A percentile compares a stretch with the other conserved stretches of the same genome.
phyloP scores from a whole-genome alignment of 2,888 invertebrate genomes.

The Temnothorax ravouxi region DNA sequence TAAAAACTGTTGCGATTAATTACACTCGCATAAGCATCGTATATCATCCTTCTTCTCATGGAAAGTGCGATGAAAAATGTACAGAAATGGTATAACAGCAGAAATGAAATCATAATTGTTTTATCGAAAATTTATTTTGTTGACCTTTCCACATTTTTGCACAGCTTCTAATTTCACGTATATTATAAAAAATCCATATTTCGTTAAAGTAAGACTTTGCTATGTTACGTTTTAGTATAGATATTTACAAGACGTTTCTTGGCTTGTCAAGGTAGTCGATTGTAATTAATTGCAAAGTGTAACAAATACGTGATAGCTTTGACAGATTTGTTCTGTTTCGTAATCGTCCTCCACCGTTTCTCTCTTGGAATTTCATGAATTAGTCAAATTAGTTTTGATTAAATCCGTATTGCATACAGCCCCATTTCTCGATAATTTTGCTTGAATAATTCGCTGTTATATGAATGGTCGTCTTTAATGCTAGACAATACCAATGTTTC shows the following conservation, averaged over 20 bases:
- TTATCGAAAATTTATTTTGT: background rate
- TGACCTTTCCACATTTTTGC: background rate
- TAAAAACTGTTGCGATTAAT: conserved; percentile 26
- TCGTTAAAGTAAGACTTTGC: background rate
- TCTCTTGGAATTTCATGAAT: conserved; percentile 15
- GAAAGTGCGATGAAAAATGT: background rate
- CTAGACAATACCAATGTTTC: background rate
- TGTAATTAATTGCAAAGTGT: conserved; percentile 18
- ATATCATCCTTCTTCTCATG: background rate
- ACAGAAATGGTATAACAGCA: background rate
- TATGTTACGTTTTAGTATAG: background rate
- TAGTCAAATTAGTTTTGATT: conserved; percentile 50
- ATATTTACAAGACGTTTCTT: background rate
- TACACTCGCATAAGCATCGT: background rate
- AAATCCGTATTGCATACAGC: conserved; percentile 43
- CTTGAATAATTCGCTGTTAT: conserved; percentile 38
- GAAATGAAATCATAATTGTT: background rate
- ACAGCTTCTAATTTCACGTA: background rate
- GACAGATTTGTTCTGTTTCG: conserved; percentile 24
- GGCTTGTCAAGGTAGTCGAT: background rate
- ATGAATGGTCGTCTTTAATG: conserved; percentile 54
- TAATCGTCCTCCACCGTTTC: background rate
- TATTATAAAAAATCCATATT: background rate
- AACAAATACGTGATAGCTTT: conserved; percentile 15
- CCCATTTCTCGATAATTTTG: conserved; percentile 52